Base-by-base conservation (phyloP, 2,797 vertebrate genomes). In the Iguana delicatissima region DNA sequence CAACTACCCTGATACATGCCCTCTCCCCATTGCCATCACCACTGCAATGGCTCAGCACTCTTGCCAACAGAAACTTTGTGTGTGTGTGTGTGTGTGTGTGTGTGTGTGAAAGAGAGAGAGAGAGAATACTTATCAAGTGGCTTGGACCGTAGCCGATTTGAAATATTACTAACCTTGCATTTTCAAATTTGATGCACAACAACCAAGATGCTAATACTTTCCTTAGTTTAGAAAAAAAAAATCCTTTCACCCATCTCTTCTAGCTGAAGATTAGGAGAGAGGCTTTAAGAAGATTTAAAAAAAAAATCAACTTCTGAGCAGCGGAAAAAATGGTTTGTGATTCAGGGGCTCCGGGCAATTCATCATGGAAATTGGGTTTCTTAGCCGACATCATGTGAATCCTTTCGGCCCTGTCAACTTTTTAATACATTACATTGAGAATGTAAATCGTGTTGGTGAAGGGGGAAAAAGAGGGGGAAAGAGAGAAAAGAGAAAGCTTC, bases 301-400 rank as follows among this genome's bases (percentile, higher is more conserved):
- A 97, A 98, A 96, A 97, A 96, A 96, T 97, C 97, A 98, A 98
- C 98, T 98, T 99, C 98, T 98, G 98, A 99, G 98, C 98, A 98
- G 96, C 97, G 97, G 98, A 98, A 98, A 98, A 97, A 98, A 98
- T 98, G 98, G 98, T 99, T 99, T 99, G 98, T 98, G 98, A 99
- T 99, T 99, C 99, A 98, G 98, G 98, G 98, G 98, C 99, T 98
- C 98, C 98, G 98, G 98, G 99, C 99, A 99, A 99, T 99, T 99
- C 98, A 99, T 99, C 99, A 99, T 98, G 98, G 98, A 99, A 99
- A 99, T 99, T 98, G 99, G 99, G 98, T 99, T 99, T 99, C 99
- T 99, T 98, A 98, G 98, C 98, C 98, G 98, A 99, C 98, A 99
- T 99, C 98, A 98, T 98, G 98, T 99, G 99, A 99, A 99, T 99